These are phyloP conservation scores for Matsumurasca onukii DNA, from an alignment of 1,140 invertebrate species.

Conservation along the genomic window DNA sequence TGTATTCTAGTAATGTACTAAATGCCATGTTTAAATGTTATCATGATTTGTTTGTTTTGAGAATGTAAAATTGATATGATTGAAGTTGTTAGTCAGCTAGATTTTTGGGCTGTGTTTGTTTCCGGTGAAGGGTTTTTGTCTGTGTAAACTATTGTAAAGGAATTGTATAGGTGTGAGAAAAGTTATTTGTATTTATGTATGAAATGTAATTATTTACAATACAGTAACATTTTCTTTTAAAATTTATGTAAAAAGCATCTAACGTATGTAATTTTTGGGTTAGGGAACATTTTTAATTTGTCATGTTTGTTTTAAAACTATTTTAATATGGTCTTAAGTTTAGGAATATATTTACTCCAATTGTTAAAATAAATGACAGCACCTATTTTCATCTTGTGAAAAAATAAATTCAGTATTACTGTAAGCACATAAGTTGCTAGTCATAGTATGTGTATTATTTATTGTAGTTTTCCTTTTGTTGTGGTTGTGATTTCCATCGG, in stretches of 20 bases:
- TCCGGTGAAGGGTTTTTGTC: background rate
- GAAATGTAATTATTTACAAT: background rate
- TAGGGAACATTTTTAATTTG: background rate
- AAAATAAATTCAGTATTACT: constrained; percentile 19
- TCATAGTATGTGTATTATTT: constrained; percentile 24
- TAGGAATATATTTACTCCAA: background rate
- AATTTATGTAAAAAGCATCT: constrained; percentile 14
- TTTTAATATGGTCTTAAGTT: background rate
- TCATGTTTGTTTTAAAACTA: background rate
- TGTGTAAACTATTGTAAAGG: constrained; percentile 3
- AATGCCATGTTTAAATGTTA: constrained; percentile 10
- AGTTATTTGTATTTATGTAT: constrained; percentile 1
- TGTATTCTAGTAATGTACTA: background rate
- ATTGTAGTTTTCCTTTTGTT: constrained; percentile 20
- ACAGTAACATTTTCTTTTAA: no score
- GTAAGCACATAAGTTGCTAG: constrained; percentile 24
- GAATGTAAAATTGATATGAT: background rate
- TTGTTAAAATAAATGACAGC: background rate
- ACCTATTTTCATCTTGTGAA: background rate
- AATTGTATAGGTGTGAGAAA: constrained; percentile 6
- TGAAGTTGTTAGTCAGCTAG: background rate
- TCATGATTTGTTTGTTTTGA: background rate
- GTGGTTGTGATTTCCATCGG: constrained; percentile 18
- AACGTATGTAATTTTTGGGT: constrained; percentile 1
- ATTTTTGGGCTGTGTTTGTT: background rate